Conservation (phyloP, 1,140 invertebrate genomes). For the Bilobella aurantiaca region DNA sequence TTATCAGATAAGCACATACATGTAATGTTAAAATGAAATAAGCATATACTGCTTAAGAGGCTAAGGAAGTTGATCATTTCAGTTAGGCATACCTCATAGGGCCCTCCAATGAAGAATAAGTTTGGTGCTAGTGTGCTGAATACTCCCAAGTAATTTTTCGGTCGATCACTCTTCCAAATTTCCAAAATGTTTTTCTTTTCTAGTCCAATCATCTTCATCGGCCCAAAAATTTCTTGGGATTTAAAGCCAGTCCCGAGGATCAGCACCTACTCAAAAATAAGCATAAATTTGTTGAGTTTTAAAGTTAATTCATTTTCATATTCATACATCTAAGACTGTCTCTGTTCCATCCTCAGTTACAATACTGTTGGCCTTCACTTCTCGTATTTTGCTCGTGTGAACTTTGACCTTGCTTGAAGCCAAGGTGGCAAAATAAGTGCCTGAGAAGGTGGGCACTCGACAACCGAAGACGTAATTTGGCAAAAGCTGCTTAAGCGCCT, state of each 20-base stretch:
- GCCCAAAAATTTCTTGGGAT: not conserved
- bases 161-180: slow-evolving; percentile 15
- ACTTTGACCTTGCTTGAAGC: not conserved
- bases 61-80: no score
- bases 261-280: not conserved
- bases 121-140: slow-evolving; percentile 8
- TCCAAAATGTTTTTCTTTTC: slow-evolving; percentile 14
- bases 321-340: not conserved
- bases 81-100: slow-evolving; percentile 17
- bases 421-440: not conserved
- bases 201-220: not conserved
- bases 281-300: not conserved
- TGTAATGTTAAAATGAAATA: no score
- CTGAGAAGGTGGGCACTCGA: not conserved
- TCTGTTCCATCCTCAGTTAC: not conserved
- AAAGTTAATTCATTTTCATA: not conserved
- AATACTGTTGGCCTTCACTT: not conserved
- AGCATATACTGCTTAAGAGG: no score
- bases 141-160: slow-evolving; percentile 11
- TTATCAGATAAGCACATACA: no score
- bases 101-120: slow-evolving; percentile 13
- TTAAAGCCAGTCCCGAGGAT: not conserved
- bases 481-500: no score
- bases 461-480: not conserved
- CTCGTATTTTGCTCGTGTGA: not conserved